Conservation (phyloP, 2,113 vertebrate genomes). For the Channa argus region DNA sequence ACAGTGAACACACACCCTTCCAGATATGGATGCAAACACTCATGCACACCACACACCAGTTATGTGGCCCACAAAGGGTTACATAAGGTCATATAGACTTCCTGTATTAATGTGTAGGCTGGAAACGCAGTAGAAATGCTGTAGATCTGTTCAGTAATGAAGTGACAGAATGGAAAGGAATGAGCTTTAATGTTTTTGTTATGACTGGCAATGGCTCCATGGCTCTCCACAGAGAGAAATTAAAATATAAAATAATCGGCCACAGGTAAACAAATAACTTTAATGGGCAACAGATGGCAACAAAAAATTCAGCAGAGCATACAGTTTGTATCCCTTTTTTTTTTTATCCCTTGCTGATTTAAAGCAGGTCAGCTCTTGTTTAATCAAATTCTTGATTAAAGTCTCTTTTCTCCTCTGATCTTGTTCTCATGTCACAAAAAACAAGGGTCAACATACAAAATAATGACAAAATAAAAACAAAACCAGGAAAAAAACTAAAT, state of each 20-base stretch:
- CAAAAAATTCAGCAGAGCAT: constrained; percentile 62
- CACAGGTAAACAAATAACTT: constrained; percentile 78
- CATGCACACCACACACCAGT: constrained; percentile 5
- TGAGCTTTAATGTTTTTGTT: constrained; percentile 17
- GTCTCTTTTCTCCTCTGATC: constrained; percentile 19
- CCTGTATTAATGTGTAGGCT: constrained; percentile 12
- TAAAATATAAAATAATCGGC: constrained; percentile 59
- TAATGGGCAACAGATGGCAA: constrained; percentile 80
- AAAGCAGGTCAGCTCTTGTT: constrained; percentile 44
- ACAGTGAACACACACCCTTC: constrained; percentile 11
- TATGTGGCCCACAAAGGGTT: constrained; percentile 34
- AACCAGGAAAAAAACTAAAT: neutral
- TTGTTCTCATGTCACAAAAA: constrained; percentile 52
- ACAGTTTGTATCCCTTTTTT: constrained; percentile 58
- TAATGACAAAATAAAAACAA: constrained; percentile 58
- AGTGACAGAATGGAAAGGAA: constrained; percentile 10
- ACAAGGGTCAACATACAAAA: constrained; percentile 48
- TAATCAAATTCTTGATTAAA: constrained; percentile 25
- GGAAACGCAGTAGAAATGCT: constrained; percentile 5
- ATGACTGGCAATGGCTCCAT: constrained; percentile 27
- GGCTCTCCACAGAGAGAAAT: constrained; percentile 44
- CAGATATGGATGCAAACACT: constrained; percentile 20
- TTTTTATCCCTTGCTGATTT: constrained; percentile 16
- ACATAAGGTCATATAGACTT: constrained; percentile 44
- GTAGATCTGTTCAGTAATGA: constrained; percentile 2